phyloP scores from a whole-genome alignment of 2,797 vertebrate genomes.

The Sebastes trivittatus region DNA sequence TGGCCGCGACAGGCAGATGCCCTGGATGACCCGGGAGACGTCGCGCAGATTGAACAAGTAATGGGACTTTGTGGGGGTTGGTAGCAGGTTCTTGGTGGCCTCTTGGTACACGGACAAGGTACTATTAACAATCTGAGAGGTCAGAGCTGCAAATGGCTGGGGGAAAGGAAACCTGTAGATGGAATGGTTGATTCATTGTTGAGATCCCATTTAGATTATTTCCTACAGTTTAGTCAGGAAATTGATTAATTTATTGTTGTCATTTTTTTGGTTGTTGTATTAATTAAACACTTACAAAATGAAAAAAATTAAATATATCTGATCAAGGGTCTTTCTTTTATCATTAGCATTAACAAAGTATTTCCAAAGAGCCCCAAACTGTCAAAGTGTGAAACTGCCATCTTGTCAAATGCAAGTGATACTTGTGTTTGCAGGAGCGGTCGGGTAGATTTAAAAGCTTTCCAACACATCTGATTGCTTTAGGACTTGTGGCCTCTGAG shows the following conservation, averaged over 20 bases:
- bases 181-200: constrained; percentile 11
- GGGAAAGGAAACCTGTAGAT: constrained; percentile 86
- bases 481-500: constrained; percentile 7
- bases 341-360: background rate
- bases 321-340: background rate
- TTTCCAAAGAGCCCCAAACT: background rate
- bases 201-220: background rate
- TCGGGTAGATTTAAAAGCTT: constrained; percentile 17
- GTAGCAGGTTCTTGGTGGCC: constrained; percentile 90
- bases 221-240: background rate
- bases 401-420: constrained; percentile 11
- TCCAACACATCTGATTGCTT: constrained; percentile 25
- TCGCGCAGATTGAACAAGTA: constrained; percentile 94
- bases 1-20: constrained; percentile 89
- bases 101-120: constrained; percentile 89
- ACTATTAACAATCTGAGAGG: constrained; percentile 82
- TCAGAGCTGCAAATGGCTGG: constrained; percentile 82
- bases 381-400: background rate
- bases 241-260: background rate
- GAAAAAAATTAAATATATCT: background rate
- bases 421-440: background rate
- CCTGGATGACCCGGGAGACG: constrained; percentile 92
- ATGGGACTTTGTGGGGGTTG: constrained; percentile 93
- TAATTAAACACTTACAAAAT: background rate
- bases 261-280: background rate